A percentile compares a stretch with the other conserved stretches of the same genome.
Evolutionary conservation across 2,888 invertebrate species (phyloP).

Genomic region (Myathropa florea): DNA sequence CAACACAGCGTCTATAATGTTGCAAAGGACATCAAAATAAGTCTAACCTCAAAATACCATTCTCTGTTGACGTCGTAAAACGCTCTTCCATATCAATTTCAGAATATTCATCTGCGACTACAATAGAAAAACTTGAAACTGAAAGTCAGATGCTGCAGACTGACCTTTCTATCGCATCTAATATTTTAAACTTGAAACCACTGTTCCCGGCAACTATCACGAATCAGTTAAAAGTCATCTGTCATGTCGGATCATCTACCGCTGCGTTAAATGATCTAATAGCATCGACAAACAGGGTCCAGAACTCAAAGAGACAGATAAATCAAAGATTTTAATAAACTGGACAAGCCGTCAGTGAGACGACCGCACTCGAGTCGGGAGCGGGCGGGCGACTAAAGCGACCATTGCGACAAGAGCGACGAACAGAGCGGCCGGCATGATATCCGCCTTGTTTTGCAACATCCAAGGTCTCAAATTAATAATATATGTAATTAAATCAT

Average conservation of each 20-base stretch:
- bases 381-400: background rate
- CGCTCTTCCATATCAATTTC: too few species aligned
- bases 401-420: background rate
- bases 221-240: slow-evolving; percentile 42
- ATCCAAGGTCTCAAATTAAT: slow-evolving; percentile 67
- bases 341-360: slow-evolving; percentile 22
- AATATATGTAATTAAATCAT: slow-evolving; percentile 70
- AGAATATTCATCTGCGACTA: too few species aligned
- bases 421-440: slow-evolving; percentile 21
- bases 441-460: slow-evolving; percentile 67
- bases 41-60: too few species aligned
- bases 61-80: too few species aligned
- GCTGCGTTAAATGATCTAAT: slow-evolving; percentile 19
- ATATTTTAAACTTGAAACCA: background rate
- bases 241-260: slow-evolving; percentile 24
- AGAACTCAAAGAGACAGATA: slow-evolving; percentile 38
- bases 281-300: background rate
- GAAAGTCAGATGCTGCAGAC: background rate
- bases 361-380: slow-evolving; percentile 36
- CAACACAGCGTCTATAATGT: too few species aligned
- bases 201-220: background rate
- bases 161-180: slow-evolving; percentile 20
- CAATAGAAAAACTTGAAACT: too few species aligned
- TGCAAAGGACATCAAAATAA: too few species aligned
- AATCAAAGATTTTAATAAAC: slow-evolving; percentile 60